Conservation (phyloP, 1,140 invertebrate species). For the Nephila pilipes region DNA sequence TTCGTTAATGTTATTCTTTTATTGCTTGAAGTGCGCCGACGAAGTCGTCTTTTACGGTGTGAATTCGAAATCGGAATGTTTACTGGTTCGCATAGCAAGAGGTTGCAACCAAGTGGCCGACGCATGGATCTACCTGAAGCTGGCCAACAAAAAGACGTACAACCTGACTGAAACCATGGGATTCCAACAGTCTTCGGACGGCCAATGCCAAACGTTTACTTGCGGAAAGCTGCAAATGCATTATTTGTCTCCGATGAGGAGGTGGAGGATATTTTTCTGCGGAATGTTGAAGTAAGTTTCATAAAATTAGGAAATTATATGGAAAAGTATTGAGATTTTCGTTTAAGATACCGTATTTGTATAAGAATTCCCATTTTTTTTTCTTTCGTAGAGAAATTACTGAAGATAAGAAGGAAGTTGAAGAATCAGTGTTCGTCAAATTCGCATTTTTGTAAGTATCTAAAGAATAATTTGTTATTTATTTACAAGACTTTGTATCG, state of each 20-base stretch:
- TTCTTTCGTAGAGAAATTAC: background rate
- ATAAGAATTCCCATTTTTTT: background rate
- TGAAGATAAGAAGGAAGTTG: background rate
- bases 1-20: background rate
- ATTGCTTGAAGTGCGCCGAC: constrained; percentile 7
- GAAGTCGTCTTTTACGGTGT: constrained; percentile 67
- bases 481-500: background rate
- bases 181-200: background rate
- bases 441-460: constrained; percentile 49
- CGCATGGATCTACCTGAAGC: constrained; percentile 49
- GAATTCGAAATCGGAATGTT: constrained; percentile 60
- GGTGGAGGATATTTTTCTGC: constrained; percentile 62
- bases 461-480: background rate
- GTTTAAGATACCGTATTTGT: background rate
- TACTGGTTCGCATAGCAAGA: constrained; percentile 39
- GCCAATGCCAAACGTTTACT: background rate
- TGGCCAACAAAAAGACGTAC: constrained; percentile 49
- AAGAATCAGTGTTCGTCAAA: constrained; percentile 44
- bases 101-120: background rate
- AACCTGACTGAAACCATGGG: background rate
- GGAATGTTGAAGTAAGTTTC: constrained; percentile 46
- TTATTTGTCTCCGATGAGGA: constrained; percentile 52
- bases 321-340: no score
- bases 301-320: no score
- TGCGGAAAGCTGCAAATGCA: constrained; percentile 51